A percentile compares a stretch with the other conserved stretches of the same genome.
Conservation (phyloP, 2,888 invertebrate genomes). For the Campoplex capitator region DNA sequence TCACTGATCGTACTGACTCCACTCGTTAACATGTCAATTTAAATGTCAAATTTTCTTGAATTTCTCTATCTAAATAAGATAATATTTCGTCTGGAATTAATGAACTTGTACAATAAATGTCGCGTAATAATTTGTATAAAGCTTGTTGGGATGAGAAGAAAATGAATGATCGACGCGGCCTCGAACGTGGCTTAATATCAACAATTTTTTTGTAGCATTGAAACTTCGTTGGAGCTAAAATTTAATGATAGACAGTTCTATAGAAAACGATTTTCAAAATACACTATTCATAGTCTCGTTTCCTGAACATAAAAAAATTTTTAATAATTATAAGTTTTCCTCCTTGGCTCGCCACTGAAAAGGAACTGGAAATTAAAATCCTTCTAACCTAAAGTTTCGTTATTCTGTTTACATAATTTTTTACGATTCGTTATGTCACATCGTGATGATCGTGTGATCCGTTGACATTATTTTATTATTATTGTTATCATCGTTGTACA, state of each 20-base stretch:
- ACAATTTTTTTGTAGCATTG: no score
- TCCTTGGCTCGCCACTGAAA: neutral
- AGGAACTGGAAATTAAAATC: neutral
- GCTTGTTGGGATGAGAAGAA: no score
- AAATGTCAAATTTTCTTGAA: no score
- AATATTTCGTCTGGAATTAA: neutral
- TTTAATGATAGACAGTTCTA: no score
- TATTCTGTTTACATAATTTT: neutral
- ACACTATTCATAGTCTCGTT: neutral
- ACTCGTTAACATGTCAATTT: no score
- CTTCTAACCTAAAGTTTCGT: neutral
- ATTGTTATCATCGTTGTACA: constrained; percentile 34
- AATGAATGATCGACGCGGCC: no score
- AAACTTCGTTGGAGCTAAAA: no score
- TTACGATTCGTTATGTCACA: neutral
- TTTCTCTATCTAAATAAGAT: no score
- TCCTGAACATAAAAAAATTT: neutral
- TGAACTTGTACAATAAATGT: neutral
- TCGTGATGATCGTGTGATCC: constrained; percentile 62
- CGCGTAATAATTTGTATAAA: no score
- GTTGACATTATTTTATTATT: constrained; percentile 33
- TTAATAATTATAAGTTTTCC: neutral
- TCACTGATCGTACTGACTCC: constrained; percentile 78
- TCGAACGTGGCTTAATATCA: no score
- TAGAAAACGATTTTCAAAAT: neutral